Percentiles rank a stretch among this genome's conserved stretches.
These are phyloP conservation scores for Patella ulyssiponensis DNA, from an alignment of 2,888 invertebrate species.

Conservation along the genomic window DNA sequence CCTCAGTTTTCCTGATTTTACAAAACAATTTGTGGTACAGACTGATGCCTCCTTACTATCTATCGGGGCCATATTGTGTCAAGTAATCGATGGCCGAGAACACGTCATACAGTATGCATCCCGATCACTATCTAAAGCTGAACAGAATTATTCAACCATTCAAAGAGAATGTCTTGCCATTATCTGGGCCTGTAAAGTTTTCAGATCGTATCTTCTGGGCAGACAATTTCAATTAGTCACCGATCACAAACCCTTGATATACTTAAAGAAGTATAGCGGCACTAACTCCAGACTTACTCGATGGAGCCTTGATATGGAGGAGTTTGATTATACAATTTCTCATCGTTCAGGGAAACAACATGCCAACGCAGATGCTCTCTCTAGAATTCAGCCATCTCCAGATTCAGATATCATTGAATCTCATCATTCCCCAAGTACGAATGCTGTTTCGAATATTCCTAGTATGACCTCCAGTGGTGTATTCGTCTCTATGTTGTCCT, in stretches of 20 bases:
- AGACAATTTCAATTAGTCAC: background rate
- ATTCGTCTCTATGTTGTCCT: background rate
- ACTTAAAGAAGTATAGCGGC: background rate
- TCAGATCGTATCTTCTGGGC: constrained; percentile 20
- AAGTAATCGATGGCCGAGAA: constrained; percentile 22
- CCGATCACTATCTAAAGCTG: constrained; percentile 12
- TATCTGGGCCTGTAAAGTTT: constrained; percentile 20
- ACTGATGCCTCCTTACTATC: constrained; percentile 12
- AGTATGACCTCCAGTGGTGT: background rate
- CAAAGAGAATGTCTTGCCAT: constrained; percentile 22
- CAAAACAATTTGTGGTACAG: constrained; percentile 18
- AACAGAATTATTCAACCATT: constrained; percentile 27
- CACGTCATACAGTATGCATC: constrained; percentile 20
- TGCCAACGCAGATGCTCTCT: background rate
- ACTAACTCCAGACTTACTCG: background rate
- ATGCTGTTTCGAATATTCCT: background rate
- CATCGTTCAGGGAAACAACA: background rate
- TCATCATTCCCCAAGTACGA: background rate
- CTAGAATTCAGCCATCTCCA: background rate
- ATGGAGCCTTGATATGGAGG: background rate
- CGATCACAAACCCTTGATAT: background rate
- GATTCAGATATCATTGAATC: background rate
- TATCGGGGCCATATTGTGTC: constrained; percentile 21
- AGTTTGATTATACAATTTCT: background rate
- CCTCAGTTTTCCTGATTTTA: constrained; percentile 11